phyloP scores from a whole-genome alignment of 2,113 vertebrate species.

The Dolichotis patagonum region DNA sequence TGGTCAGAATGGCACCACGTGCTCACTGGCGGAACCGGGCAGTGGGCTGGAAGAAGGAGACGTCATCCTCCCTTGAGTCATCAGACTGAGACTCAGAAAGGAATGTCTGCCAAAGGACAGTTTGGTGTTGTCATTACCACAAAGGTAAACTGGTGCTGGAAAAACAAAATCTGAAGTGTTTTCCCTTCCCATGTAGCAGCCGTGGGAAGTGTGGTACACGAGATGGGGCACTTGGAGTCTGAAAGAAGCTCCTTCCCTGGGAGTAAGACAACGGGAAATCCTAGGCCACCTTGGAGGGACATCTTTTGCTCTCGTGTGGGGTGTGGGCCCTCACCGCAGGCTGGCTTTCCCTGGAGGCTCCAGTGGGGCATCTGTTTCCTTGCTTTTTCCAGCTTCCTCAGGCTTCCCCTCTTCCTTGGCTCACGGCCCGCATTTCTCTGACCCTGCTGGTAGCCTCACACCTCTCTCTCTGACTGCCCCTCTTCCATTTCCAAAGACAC shows the following conservation, averaged over 20 bases:
- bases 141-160: background rate
- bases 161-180: background rate
- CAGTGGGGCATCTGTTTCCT: background rate
- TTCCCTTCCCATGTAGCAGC: background rate
- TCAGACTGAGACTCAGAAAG: background rate
- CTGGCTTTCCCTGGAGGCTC: background rate
- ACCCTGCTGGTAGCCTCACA: background rate
- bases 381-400: background rate
- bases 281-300: no score
- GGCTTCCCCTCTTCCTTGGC: background rate
- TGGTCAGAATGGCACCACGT: background rate
- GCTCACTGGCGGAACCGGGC: background rate
- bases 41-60: background rate
- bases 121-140: background rate
- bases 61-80: background rate
- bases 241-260: background rate
- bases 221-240: background rate
- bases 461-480: background rate
- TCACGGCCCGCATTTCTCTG: background rate
- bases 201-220: background rate
- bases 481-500: background rate
- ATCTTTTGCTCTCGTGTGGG: background rate
- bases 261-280: background rate
- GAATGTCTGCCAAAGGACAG: background rate
- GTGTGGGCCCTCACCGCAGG: background rate